These are phyloP conservation scores for Cairina moschata DNA, from an alignment of 2,113 vertebrate species.

Conservation along the genomic window DNA sequence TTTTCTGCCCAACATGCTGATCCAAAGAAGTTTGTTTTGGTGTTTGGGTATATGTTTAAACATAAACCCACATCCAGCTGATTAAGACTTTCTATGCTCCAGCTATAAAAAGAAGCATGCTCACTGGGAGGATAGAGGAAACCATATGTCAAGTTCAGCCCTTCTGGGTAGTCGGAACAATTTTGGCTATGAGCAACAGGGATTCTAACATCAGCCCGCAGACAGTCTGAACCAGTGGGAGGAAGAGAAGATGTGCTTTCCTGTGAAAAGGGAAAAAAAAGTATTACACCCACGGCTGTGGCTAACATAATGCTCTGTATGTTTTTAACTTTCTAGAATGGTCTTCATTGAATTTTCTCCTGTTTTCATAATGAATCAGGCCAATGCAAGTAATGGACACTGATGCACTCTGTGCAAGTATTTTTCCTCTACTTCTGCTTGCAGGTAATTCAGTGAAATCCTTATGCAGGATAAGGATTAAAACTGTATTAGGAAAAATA, in stretches of 20 bases:
- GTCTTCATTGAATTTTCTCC: conserved; percentile 70
- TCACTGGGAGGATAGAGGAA: conserved; percentile 93
- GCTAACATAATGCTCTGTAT: conserved; percentile 62
- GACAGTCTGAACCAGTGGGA: conserved; percentile 80
- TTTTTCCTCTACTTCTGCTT: conserved; percentile 51
- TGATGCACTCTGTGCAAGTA: conserved; percentile 31
- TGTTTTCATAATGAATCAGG: conserved; percentile 79
- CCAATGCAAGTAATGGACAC: conserved; percentile 50
- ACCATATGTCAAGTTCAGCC: conserved; percentile 71
- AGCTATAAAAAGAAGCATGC: conserved; percentile 79
- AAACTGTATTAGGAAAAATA: not conserved
- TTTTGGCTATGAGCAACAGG: conserved; percentile 77
- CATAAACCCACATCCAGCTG: conserved; percentile 81
- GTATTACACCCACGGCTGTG: conserved; percentile 73
- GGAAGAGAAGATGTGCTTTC: conserved; percentile 71
- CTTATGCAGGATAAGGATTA: not conserved
- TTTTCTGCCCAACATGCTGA: conserved; percentile 30
- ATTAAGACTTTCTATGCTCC: conserved; percentile 76
- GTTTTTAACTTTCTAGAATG: conserved; percentile 70
- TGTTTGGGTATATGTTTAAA: conserved; percentile 74
- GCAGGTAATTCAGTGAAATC: conserved; percentile 50
- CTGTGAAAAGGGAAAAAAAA: conserved; percentile 70
- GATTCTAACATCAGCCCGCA: conserved; percentile 90
- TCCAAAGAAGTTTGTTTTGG: conserved; percentile 62
- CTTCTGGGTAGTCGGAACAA: conserved; percentile 82